These are phyloP conservation scores for Rhabdomys dilectus DNA, from an alignment of 2,113 vertebrate species.

Conservation along the genomic window DNA sequence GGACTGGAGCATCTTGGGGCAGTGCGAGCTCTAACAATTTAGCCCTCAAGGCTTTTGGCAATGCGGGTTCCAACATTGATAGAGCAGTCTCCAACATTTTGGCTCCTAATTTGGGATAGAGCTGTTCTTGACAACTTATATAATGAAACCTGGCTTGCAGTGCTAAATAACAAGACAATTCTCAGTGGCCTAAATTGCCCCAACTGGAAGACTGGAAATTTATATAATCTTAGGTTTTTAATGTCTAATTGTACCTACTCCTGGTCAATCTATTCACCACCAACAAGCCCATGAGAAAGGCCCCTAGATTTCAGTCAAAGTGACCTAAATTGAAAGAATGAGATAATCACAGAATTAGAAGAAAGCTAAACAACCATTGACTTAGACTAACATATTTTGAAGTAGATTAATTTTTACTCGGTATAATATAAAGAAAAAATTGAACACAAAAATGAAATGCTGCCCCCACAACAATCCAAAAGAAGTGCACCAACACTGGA, in stretches of 20 bases:
- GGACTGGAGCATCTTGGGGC: too few relatives aligned
- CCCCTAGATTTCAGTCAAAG: neutral
- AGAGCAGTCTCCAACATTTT: too few relatives aligned
- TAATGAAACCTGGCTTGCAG: neutral
- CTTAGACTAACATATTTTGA: neutral
- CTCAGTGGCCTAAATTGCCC: neutral
- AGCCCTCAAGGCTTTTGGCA: too few relatives aligned
- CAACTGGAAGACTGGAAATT: neutral
- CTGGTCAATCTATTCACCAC: neutral
- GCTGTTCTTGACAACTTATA: too few relatives aligned
- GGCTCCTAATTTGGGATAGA: too few relatives aligned
- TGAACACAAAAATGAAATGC: neutral
- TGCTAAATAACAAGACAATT: neutral
- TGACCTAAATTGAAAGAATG: neutral
- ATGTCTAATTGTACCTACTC: neutral
- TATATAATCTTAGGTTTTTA: neutral
- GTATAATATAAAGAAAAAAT: neutral
- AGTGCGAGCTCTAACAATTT: too few relatives aligned
- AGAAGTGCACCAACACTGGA: neutral
- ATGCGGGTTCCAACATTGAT: too few relatives aligned
- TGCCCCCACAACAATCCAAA: neutral
- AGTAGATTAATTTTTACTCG: neutral
- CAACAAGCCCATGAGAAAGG: neutral
- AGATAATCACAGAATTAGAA: neutral
- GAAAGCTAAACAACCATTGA: neutral